phyloP scores from a whole-genome alignment of 92 coral and sea anemone species.

The Phenganax marumi region DNA sequence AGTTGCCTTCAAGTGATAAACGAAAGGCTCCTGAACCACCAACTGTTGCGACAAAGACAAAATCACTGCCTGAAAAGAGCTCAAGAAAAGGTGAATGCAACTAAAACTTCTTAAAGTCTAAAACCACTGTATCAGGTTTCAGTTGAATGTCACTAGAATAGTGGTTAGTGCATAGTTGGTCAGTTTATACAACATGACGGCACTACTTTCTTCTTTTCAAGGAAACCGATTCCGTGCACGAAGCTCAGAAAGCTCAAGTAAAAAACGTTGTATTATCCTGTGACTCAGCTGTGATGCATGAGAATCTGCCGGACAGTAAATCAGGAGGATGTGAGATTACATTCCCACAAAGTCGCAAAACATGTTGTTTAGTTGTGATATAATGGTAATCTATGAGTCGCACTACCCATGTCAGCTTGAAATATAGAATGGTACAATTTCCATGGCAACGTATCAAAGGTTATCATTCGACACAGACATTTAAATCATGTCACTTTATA shows the following conservation, averaged over 20 bases:
- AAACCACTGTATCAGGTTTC: too few species aligned
- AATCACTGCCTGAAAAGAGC: not conserved
- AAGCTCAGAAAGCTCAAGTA: constrained; percentile 45
- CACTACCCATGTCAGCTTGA: not conserved
- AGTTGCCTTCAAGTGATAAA: constrained; percentile 27
- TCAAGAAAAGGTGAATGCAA: constrained; percentile 1
- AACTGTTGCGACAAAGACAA: not conserved
- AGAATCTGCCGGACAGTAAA: constrained; percentile 29
- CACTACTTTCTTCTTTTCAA: constrained; percentile 1
- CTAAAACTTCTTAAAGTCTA: not conserved
- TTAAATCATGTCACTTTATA: not conserved
- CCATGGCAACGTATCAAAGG: too few species aligned
- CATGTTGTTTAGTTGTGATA: constrained; percentile 74
- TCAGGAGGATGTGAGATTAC: constrained; percentile 52
- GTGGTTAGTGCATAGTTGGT: not conserved
- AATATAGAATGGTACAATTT: not conserved
- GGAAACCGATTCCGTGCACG: constrained; percentile 27
- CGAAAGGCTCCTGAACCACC: constrained; percentile 37
- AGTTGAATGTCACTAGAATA: too few species aligned
- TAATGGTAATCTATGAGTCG: too few species aligned
- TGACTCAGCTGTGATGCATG: constrained; percentile 29
- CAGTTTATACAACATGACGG: not conserved
- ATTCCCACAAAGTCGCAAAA: constrained; percentile 58
- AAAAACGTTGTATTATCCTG: constrained; percentile 42
- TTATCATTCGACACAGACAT: not conserved